Conservation (phyloP, 2,797 vertebrate species). For the Cyprinodon diabolis region DNA sequence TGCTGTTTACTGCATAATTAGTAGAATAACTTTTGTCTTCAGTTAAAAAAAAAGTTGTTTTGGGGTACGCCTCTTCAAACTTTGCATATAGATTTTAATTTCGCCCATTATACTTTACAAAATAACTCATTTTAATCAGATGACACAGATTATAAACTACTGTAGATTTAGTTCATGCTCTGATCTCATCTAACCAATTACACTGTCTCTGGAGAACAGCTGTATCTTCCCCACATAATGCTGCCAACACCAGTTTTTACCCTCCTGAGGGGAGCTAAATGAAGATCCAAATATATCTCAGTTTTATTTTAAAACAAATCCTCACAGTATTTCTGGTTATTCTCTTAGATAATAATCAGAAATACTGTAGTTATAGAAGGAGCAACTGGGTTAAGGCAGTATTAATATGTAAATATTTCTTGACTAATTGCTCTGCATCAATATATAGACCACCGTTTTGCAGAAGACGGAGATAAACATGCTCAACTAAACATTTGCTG, state of each 20-base stretch:
- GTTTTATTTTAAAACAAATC: too few relatives aligned
- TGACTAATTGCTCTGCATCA: conserved; percentile 18
- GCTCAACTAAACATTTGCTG: conserved; percentile 29
- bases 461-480: conserved; percentile 33
- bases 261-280: too few relatives aligned
- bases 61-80: too few relatives aligned
- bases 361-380: neutral
- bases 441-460: conserved; percentile 17
- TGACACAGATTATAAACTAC: neutral
- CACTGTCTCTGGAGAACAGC: too few relatives aligned
- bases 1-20: neutral
- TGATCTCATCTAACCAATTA: neutral
- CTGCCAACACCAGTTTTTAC: too few relatives aligned
- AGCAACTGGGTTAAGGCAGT: too few relatives aligned
- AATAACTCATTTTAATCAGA: neutral
- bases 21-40: neutral
- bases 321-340: too few relatives aligned
- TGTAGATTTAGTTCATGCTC: neutral
- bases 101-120: neutral
- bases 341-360: too few relatives aligned
- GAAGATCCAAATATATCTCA: too few relatives aligned
- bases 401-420: conserved; percentile 38
- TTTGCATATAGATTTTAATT: neutral
- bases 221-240: too few relatives aligned
- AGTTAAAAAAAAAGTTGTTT: too few relatives aligned